Conservation (phyloP, 2,888 invertebrate genomes). For the Acanthopleura granulata region DNA sequence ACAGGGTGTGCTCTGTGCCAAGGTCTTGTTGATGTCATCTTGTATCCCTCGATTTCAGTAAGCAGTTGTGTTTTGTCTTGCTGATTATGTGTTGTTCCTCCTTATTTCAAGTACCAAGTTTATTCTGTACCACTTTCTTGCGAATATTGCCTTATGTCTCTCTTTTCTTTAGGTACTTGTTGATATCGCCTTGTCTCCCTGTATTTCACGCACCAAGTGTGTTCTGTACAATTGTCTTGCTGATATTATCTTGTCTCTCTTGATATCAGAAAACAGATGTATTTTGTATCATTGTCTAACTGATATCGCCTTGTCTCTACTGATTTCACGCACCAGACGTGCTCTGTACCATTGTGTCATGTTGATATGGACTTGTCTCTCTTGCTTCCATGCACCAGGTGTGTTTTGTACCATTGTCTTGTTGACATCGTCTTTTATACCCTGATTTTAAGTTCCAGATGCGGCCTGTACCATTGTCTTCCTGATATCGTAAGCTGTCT, state of each 20-base stretch:
- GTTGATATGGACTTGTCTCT: constrained; percentile 4
- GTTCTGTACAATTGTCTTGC: background rate
- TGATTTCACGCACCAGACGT: too few species aligned
- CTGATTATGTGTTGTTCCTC: constrained; percentile 29
- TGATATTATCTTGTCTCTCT: background rate
- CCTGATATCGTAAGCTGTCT: background rate
- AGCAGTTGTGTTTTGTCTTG: too few species aligned
- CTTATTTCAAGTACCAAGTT: too few species aligned
- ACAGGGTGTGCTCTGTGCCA: too few species aligned
- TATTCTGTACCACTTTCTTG: background rate
- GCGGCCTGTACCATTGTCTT: background rate
- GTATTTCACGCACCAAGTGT: too few species aligned
- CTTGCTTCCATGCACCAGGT: too few species aligned
- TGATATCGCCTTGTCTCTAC: too few species aligned
- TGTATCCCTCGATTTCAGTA: too few species aligned
- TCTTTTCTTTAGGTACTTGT: constrained; percentile 28
- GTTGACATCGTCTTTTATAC: constrained; percentile 3
- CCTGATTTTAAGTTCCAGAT: too few species aligned
- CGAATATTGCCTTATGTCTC: constrained; percentile 9
- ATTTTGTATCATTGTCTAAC: background rate
- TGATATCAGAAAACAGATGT: constrained; percentile 27
- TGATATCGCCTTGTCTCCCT: constrained; percentile 20
- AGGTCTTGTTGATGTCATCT: too few species aligned
- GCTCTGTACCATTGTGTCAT: background rate
- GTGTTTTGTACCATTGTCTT: background rate